Conservation (phyloP, 2,888 invertebrate species). For the Trichacis sp. region DNA sequence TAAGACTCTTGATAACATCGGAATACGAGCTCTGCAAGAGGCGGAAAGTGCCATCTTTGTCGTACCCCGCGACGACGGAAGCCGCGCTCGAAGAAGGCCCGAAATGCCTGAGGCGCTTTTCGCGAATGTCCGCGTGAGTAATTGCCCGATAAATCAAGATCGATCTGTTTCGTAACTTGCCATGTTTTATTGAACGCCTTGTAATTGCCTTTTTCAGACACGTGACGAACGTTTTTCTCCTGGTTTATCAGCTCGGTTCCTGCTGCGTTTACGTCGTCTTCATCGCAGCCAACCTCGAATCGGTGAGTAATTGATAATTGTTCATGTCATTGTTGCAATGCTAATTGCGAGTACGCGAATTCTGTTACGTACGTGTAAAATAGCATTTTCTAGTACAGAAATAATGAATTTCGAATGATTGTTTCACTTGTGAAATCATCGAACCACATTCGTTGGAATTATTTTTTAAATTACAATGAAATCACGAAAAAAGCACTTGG, state of each 20-base stretch:
- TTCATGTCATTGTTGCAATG: too few relatives aligned
- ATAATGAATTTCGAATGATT: too few relatives aligned
- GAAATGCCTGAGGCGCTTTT: conserved; percentile 73
- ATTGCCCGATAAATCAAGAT: not conserved
- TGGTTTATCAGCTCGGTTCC: conserved; percentile 94
- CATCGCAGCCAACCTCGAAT: conserved; percentile 86
- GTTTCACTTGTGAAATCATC: too few relatives aligned
- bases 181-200: conserved; percentile 10
- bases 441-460: too few relatives aligned
- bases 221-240: conserved; percentile 79
- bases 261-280: conserved; percentile 98
- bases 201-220: conserved; percentile 71
- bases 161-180: not conserved
- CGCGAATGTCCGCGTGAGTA: conserved; percentile 75
- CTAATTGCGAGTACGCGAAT: too few relatives aligned
- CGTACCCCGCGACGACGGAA: conserved; percentile 86
- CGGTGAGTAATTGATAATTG: conserved; percentile 68
- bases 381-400: too few relatives aligned
- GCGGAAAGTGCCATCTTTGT: conserved; percentile 74
- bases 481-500: too few relatives aligned
- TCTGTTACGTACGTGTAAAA: too few relatives aligned
- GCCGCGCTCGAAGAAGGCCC: conserved; percentile 85
- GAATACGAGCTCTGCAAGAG: conserved; percentile 72
- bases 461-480: too few relatives aligned
- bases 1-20: conserved; percentile 85